These are phyloP conservation scores for Cryptotis parvus DNA, from an alignment of 2,113 vertebrate species.

Conservation along the genomic window DNA sequence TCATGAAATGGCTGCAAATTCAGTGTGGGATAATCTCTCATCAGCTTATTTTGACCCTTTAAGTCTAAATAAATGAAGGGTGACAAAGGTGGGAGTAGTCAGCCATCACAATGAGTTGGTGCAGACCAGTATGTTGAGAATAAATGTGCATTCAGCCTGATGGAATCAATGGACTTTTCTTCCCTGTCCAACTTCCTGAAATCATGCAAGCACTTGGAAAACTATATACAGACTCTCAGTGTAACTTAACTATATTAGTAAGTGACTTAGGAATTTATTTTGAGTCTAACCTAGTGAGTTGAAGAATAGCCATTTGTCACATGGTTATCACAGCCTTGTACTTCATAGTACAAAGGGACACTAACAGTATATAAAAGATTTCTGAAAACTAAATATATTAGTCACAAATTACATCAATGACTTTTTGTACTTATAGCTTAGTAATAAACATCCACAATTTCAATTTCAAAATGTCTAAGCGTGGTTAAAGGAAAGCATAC, in stretches of 20 bases:
- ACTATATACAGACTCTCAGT: not conserved
- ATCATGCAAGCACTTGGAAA: conserved; percentile 32
- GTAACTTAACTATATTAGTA: not conserved
- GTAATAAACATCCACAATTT: conserved; percentile 4
- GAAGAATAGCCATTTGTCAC: conserved; percentile 23
- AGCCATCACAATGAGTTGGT: not conserved
- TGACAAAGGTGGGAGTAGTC: not conserved
- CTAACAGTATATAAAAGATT: not conserved
- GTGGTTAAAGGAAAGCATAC: conserved; percentile 27
- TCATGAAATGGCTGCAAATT: conserved; percentile 38
- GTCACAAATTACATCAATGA: conserved; percentile 7
- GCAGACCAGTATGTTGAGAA: not conserved
- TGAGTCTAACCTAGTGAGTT: conserved; percentile 42
- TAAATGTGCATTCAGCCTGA: not conserved
- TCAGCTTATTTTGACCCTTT: not conserved
- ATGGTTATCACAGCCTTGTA: not conserved
- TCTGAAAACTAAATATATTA: not conserved
- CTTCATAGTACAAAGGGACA: not conserved
- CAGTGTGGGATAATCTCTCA: not conserved
- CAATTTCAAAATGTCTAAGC: conserved; percentile 30
- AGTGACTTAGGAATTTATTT: conserved; percentile 23
- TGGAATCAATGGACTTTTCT: not conserved
- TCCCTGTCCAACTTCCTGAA: not conserved
- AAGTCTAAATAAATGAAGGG: not conserved
- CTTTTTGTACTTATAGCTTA: not conserved